Evolutionary conservation across 2,888 invertebrate species (phyloP).

Genomic region (Stenchaetothrips biformis): DNA sequence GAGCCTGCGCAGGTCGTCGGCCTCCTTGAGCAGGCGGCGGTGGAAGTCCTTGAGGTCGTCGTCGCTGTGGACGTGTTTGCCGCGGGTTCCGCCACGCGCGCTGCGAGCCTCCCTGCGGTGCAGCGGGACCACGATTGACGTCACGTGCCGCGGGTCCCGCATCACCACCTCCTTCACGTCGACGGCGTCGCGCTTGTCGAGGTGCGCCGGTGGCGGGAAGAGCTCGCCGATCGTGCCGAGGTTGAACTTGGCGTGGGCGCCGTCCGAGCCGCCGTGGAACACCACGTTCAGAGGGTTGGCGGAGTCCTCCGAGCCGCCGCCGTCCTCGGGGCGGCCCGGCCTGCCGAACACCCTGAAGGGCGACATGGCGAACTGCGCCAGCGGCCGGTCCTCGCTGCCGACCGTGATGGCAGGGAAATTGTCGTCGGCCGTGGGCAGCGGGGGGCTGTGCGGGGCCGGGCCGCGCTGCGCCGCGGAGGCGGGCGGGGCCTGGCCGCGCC

Average conservation of each 20-base stretch:
- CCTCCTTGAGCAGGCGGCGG: background rate
- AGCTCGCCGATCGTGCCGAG: constrained; percentile 1
- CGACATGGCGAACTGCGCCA: background rate
- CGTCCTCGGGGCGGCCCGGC: background rate
- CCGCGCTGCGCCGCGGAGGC: background rate
- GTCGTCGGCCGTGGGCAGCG: background rate
- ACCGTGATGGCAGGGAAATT: background rate
- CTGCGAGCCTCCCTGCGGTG: background rate
- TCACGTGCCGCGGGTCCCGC: background rate
- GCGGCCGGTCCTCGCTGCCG: background rate
- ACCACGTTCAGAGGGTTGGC: background rate
- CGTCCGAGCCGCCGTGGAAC: background rate
- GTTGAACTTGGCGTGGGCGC: background rate
- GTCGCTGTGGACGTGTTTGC: background rate
- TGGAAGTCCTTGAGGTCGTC: background rate
- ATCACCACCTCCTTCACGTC: background rate
- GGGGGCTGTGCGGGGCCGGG: background rate
- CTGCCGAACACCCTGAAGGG: background rate
- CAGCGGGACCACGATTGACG: background rate
- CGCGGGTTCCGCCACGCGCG: background rate
- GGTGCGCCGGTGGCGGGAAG: background rate
- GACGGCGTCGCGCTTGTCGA: background rate
- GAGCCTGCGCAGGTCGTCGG: constrained; percentile 5
- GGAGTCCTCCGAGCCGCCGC: background rate
- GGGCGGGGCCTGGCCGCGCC: background rate